Base-by-base conservation (phyloP, 2,888 invertebrate species). In the Drosophila niveifrons region DNA sequence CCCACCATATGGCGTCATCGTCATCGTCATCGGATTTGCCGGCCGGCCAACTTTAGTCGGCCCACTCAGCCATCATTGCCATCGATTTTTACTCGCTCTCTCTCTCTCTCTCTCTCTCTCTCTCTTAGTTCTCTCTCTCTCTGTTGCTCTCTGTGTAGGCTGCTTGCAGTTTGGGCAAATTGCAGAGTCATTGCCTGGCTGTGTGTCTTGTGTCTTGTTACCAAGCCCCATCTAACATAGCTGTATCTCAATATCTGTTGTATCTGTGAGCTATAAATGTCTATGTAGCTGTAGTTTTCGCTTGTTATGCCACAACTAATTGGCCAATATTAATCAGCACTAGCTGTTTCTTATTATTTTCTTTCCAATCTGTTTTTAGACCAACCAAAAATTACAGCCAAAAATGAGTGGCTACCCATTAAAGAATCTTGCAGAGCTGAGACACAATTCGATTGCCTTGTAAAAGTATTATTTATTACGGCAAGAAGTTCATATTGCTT, bases 1-100 rank as follows among this genome's bases (percentile, higher is more conserved):
- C 57, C 64, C 76, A 67, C 71, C 84, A 82, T 78, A 82, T 82
- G 82, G 75, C 82, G 82, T 82, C 82, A 86, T 69, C 74, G 72
- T 58, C 68, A 39, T 13, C 81, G 78, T 64, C 69, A 72, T 63
- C 63, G 78, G 51, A n/a, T 66, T 66, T 50, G 68, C 68, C 58
- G 59, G 58, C 59, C 66, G 63, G 66, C 51, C 59, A 47, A 44
- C 64, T 11, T 31, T 64, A 50, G 18, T 36, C 62, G 52, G 56
- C 64, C 66, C 63, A 77, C 78, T 69, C 66, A 69, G 69, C 18
- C 28, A 13, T 34, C 18, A 18, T 31, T 39, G 70, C 41, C 66
- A 76, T 76, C 63, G 76, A 76, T 77, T 77, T 75, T 70, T 29
- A 18, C 10, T 15, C 41, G 50, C n/a, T 61, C 18, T 39, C 28